Base-by-base conservation (phyloP, 2,113 vertebrate genomes). In the Mormyrus iriodes region DNA sequence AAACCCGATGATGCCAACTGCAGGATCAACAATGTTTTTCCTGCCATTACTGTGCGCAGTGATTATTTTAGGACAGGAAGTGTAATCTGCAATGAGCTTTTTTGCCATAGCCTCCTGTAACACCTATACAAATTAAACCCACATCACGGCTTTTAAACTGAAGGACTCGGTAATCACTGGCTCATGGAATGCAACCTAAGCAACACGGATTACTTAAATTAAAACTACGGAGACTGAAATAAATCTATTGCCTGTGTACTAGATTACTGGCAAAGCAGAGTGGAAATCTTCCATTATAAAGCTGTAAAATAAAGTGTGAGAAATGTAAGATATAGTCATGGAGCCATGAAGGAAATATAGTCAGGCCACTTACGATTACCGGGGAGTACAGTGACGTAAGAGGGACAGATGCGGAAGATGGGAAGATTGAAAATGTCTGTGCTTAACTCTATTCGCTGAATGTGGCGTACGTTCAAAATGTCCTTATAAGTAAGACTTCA, bases 401-500 rank as follows among this genome's bases (percentile, higher is more conserved):
- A 69, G 61, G 61, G 31, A 69, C 12, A 42, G 35, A 19, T 39
- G 35, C 31, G 17, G 69, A 79, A 42, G 1, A 19, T 19, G 35
- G 73, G 73, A 19, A 79, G 73, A 15, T 2, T 79, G 13, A 42
- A 79, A 79, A 42, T 35, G 73, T 39, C 13, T 13, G 19, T 2
- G 73, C 44, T 84, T 46, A 1, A 8, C 21, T 4, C 39, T 48
- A 87, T 65, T 19, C 88, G 21, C 0, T 84, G 88, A 46, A 44
- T 91, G 86, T 65, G 89, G 89, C 90, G 90, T 84, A 85, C 87
- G n/a, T 24, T 44, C 87, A 91, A 87, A 90, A 90, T 90, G 87
- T 84, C 89, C 86, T 90, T 89, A 91, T 91, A 89, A 91, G 89
- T 92, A 84, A 91, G 91, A 91, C 88, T 90, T 73, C 91, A 91